A percentile compares a stretch with the other conserved stretches of the same genome.
Conservation (phyloP, 2,888 invertebrate genomes). For the Pedicia rivosa region DNA sequence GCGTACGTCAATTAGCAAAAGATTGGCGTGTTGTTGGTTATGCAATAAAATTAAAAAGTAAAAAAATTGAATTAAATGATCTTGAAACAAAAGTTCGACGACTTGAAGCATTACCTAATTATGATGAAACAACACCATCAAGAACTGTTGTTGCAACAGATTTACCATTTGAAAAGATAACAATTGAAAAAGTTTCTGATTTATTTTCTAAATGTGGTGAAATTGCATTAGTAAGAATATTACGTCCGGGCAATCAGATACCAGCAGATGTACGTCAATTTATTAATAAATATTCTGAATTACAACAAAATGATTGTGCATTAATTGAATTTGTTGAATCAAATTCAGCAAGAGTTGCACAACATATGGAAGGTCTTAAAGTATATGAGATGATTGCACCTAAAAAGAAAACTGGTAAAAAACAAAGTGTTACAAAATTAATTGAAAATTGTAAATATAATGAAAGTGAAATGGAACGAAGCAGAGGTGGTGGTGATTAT, state of each 20-base stretch:
- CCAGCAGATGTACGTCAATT: conserved; percentile 85
- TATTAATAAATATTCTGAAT: conserved; percentile 76
- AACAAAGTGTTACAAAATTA: conserved; percentile 41
- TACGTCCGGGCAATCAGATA: conserved; percentile 76
- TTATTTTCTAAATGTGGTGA: conserved; percentile 79
- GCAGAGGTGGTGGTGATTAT: conserved; percentile 27
- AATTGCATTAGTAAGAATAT: conserved; percentile 72
- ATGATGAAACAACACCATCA: conserved; percentile 85
- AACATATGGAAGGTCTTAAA: conserved; percentile 47
- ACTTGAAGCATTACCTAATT: conserved; percentile 67
- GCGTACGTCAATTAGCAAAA: conserved; percentile 84
- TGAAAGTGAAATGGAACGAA: conserved; percentile 26
- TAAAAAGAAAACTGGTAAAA: conserved; percentile 53
- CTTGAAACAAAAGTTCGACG: conserved; percentile 80
- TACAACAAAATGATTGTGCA: conserved; percentile 74
- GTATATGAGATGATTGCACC: conserved; percentile 67
- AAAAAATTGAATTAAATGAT: conserved; percentile 75
- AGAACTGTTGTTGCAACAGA: conserved; percentile 78
- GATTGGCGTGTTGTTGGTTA: conserved; percentile 89
- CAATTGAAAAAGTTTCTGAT: conserved; percentile 83
- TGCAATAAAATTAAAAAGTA: conserved; percentile 59
- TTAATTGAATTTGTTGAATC: conserved; percentile 82
- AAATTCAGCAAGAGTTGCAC: conserved; percentile 68
- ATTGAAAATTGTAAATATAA: conserved; percentile 44
- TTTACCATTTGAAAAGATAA: conserved; percentile 68